Evolutionary conservation across 2,888 invertebrate species (phyloP).

Genomic region (Conchocele bisecta): DNA sequence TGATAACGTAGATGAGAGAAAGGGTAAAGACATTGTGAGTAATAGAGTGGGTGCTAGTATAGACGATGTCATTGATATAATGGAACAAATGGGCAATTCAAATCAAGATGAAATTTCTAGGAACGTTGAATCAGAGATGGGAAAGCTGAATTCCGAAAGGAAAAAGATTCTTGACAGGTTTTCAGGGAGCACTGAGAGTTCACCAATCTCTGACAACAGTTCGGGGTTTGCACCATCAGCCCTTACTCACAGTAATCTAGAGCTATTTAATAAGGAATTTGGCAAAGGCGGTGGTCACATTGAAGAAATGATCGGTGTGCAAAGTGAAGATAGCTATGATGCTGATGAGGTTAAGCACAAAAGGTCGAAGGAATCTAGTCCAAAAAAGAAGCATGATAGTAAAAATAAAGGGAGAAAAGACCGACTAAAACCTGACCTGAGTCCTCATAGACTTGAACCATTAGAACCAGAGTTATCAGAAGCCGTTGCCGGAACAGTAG

Average conservation of each 20-base stretch:
- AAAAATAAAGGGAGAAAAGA: slow-evolving; percentile 51
- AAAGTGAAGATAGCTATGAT: not conserved
- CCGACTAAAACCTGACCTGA: slow-evolving; percentile 44
- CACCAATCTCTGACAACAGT: too few relatives aligned
- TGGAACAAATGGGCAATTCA: not conserved
- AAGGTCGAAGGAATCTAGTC: slow-evolving; percentile 4
- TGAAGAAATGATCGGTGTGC: slow-evolving; percentile 15
- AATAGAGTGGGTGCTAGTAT: not conserved
- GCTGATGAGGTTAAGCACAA: not conserved
- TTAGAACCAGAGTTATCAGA: slow-evolving; percentile 58
- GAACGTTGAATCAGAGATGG: not conserved
- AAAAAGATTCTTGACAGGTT: not conserved
- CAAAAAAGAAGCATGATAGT: slow-evolving; percentile 18
- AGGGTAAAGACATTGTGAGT: not conserved
- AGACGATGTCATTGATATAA: too few relatives aligned
- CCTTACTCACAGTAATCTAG: slow-evolving; percentile 10
- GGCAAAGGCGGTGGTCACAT: not conserved
- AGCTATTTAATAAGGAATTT: slow-evolving; percentile 4
- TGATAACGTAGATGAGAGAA: not conserved
- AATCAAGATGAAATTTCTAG: not conserved
- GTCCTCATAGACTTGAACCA: slow-evolving; percentile 46
- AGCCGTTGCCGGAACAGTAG: slow-evolving; percentile 58
- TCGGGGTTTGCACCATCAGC: too few relatives aligned
- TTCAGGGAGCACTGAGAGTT: too few relatives aligned
- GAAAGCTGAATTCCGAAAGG: not conserved